A percentile compares a stretch with the other conserved stretches of the same genome.
phyloP scores from a whole-genome alignment of 2,113 vertebrate species.

The Nettapus auritus region DNA sequence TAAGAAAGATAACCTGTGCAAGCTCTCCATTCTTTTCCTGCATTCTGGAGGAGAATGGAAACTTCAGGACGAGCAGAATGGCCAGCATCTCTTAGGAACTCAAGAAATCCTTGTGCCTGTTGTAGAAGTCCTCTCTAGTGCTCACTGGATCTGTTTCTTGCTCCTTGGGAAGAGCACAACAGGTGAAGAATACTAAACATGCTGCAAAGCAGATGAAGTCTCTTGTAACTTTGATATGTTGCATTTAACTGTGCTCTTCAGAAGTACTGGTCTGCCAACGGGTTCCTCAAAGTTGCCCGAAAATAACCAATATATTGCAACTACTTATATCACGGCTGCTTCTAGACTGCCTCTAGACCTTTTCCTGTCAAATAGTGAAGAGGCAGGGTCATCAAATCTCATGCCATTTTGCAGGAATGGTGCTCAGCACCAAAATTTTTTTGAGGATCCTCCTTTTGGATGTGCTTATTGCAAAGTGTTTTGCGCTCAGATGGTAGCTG shows the following conservation, averaged over 20 bases:
- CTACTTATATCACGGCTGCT: neutral
- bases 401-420: neutral
- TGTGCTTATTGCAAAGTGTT: neutral
- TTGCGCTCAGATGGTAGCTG: neutral
- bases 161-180: neutral
- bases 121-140: neutral
- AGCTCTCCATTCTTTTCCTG: neutral
- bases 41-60: neutral
- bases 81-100: neutral
- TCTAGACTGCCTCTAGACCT: neutral
- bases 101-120: neutral
- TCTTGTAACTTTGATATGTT: neutral
- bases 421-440: neutral
- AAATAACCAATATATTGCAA: neutral
- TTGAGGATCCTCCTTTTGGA: neutral
- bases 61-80: neutral
- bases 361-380: neutral
- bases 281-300: neutral
- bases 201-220: neutral
- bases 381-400: neutral
- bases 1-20: neutral
- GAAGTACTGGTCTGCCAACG: neutral
- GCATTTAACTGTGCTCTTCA: neutral
- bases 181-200: neutral
- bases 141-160: neutral